Conservation (phyloP, 2,888 invertebrate genomes). For the Dermolepida albohirtum region DNA sequence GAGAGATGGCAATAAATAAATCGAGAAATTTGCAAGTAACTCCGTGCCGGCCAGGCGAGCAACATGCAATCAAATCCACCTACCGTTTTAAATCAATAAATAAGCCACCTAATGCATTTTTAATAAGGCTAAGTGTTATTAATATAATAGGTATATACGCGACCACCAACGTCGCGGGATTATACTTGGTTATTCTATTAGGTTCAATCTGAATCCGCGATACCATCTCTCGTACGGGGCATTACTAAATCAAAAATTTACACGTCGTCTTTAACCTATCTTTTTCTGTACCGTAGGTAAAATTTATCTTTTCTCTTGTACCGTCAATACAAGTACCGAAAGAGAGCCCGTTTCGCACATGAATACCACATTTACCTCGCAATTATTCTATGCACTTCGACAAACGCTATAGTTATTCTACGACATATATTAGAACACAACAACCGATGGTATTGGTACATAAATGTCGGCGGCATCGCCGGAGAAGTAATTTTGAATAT, state of each 20-base stretch:
- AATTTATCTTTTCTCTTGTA: constrained; percentile 15
- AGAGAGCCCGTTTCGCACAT: constrained; percentile 24
- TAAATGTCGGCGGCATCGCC: constrained; percentile 16
- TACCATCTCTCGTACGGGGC: constrained; percentile 55
- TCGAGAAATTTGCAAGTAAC: constrained; percentile 41
- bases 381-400: constrained; percentile 4
- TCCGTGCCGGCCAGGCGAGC: constrained; percentile 32
- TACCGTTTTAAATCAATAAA: constrained; percentile 63
- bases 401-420: constrained; percentile 31
- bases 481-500: constrained; percentile 35
- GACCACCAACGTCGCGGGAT: constrained; percentile 62
- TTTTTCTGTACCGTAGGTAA: constrained; percentile 21
- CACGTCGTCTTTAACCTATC: constrained; percentile 37
- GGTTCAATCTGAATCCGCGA: constrained; percentile 60
- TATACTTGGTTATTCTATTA: constrained; percentile 57
- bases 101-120: constrained; percentile 63
- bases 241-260: constrained; percentile 51
- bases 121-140: constrained; percentile 64
- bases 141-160: constrained; percentile 62
- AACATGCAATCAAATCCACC: constrained; percentile 55
- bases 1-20: constrained; percentile 38
- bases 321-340: constrained; percentile 4
- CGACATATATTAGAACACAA: constrained; percentile 19
- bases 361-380: constrained; percentile 20
- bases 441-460: constrained; percentile 32